Evolutionary conservation across 2,888 invertebrate species (phyloP).

Genomic region (Morpho achilles): DNA sequence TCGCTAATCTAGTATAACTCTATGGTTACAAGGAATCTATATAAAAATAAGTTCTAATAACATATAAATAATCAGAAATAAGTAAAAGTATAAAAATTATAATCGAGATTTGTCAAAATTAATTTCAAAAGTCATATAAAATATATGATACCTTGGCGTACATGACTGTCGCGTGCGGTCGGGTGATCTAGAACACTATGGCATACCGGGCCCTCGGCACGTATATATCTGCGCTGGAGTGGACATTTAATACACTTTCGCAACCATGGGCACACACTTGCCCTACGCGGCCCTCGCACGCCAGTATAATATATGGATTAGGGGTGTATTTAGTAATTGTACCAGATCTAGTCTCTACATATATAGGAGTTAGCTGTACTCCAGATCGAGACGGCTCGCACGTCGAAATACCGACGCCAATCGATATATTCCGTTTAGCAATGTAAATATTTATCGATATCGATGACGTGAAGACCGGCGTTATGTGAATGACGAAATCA

Average conservation of each 20-base stretch:
- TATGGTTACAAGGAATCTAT: too few relatives aligned
- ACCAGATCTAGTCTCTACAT: constrained; percentile 17
- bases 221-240: constrained; percentile 49
- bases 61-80: too few relatives aligned
- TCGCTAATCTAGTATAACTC: too few relatives aligned
- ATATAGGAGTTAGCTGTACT: constrained; percentile 22
- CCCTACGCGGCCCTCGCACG: constrained; percentile 30
- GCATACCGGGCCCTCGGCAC: constrained; percentile 29
- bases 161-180: constrained; percentile 61
- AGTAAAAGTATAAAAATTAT: too few relatives aligned
- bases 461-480: too few relatives aligned
- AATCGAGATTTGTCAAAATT: too few relatives aligned
- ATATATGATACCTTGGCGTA: constrained; percentile 60
- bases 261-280: constrained; percentile 51
- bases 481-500: too few relatives aligned
- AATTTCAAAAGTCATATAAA: neutral
- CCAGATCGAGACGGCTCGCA: constrained; percentile 1
- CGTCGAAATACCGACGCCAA: neutral
- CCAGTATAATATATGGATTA: constrained; percentile 35
- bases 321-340: constrained; percentile 29
- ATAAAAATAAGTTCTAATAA: too few relatives aligned
- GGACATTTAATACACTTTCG: constrained; percentile 66
- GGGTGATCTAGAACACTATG: constrained; percentile 52
- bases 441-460: too few relatives aligned
- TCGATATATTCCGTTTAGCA: neutral